Conservation (phyloP, 1,140 invertebrate species). For the Eufriesea mexicana region DNA sequence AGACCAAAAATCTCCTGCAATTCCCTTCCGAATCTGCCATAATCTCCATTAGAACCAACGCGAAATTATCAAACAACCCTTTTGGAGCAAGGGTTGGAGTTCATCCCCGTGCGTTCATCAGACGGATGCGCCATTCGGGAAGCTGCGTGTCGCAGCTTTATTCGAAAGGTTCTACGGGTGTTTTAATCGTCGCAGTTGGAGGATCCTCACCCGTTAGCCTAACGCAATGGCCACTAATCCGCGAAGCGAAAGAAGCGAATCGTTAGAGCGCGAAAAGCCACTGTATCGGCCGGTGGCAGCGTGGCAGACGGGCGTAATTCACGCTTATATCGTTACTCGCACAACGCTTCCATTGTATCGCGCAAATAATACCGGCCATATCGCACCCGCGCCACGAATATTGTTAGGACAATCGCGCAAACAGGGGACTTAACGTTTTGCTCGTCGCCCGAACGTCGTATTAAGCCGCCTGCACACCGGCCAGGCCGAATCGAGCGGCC, state of each 20-base stretch:
- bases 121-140: no score
- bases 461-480: not conserved
- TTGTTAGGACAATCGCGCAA: constrained; percentile 39
- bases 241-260: constrained; percentile 13
- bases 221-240: constrained; percentile 10
- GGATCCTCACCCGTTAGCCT: not conserved
- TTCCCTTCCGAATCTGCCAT: no score
- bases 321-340: constrained; percentile 46
- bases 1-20: no score
- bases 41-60: not conserved
- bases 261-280: constrained; percentile 36
- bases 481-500: not conserved
- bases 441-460: constrained; percentile 53
- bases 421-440: constrained; percentile 66
- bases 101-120: no score
- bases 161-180: no score
- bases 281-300: constrained; percentile 29
- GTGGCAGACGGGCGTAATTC: constrained; percentile 33
- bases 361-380: constrained; percentile 41
- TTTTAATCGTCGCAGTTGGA: not conserved
- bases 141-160: not conserved
- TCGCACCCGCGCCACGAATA: constrained; percentile 33
- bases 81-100: not conserved
- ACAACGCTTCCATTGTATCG: constrained; percentile 35
- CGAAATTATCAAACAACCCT: not conserved